A percentile compares a stretch with the other conserved stretches of the same genome.
Conservation (phyloP, 1,140 invertebrate genomes). For the Drosophila subpulchrella region DNA sequence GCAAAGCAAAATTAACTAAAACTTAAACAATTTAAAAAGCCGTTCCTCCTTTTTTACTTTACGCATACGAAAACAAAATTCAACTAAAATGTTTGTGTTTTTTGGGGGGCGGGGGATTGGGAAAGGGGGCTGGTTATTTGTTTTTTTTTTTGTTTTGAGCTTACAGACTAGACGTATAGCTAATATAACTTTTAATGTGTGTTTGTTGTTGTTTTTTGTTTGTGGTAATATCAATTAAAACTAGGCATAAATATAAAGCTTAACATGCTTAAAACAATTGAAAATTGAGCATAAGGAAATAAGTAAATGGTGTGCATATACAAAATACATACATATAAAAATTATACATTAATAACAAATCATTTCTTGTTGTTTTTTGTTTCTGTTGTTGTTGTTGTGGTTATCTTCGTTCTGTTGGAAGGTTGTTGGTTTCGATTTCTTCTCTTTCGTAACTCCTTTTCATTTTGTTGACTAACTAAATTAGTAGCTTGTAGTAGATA, state of each 20-base stretch:
- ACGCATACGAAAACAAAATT: slow-evolving; percentile 66
- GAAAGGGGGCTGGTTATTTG: slow-evolving; percentile 9
- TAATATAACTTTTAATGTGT: slow-evolving; percentile 56
- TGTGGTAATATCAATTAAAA: slow-evolving; percentile 72
- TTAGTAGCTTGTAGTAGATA: slow-evolving; percentile 54
- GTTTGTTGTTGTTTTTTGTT: slow-evolving; percentile 17
- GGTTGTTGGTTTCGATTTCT: slow-evolving; percentile 47
- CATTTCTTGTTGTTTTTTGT: slow-evolving; percentile 36
- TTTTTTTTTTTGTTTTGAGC: slow-evolving; percentile 16
- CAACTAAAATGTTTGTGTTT: slow-evolving; percentile 58
- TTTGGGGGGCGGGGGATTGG: background rate
- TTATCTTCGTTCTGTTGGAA: slow-evolving; percentile 53
- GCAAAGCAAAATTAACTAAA: slow-evolving; percentile 70
- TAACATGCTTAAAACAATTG: slow-evolving; percentile 64
- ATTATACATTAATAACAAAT: slow-evolving; percentile 71
- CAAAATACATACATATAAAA: slow-evolving; percentile 54
- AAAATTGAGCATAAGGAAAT: slow-evolving; percentile 77
- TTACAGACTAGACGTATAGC: slow-evolving; percentile 54
- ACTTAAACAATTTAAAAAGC: slow-evolving; percentile 73
- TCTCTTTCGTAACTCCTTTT: slow-evolving; percentile 30
- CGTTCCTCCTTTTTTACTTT: slow-evolving; percentile 35
- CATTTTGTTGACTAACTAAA: slow-evolving; percentile 53
- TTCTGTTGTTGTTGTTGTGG: slow-evolving; percentile 13
- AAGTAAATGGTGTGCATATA: slow-evolving; percentile 76
- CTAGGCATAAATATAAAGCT: slow-evolving; percentile 79